Percentiles rank a stretch among this genome's conserved stretches.
phyloP scores from a whole-genome alignment of 1,140 invertebrate genomes.

The Archegozetes longisetosus region DNA sequence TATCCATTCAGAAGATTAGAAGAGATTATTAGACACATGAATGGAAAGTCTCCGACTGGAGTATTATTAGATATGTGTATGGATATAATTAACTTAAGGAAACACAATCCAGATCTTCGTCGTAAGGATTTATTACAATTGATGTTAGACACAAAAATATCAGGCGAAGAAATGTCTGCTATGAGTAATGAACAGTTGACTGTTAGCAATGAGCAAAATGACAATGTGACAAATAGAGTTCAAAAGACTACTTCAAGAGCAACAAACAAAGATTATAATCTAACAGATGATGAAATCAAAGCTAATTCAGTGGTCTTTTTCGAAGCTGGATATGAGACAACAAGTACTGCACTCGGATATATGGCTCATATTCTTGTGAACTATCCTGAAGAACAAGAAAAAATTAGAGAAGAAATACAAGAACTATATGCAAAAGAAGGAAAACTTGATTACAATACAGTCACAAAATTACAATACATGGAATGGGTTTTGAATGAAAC shows the following conservation, averaged over 20 bases:
- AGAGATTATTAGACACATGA: not conserved
- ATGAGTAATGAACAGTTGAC: not conserved
- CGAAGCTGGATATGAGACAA: constrained; percentile 35
- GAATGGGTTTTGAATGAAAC: constrained; percentile 31
- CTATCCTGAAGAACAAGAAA: constrained; percentile 31
- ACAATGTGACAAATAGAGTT: not conserved
- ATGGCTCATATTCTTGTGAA: constrained; percentile 28
- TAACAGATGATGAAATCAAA: constrained; percentile 25
- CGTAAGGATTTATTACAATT: constrained; percentile 12
- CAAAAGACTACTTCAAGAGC: not conserved
- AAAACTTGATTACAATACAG: constrained; percentile 20
- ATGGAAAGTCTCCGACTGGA: not conserved
- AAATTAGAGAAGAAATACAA: constrained; percentile 28
- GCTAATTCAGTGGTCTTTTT: constrained; percentile 28
- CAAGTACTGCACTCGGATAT: constrained; percentile 29
- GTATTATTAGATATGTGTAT: not conserved
- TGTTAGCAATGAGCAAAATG: not conserved
- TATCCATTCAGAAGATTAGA: constrained; percentile 7
- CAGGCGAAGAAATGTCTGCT: not conserved
- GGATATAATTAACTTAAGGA: not conserved
- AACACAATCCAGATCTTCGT: not conserved
- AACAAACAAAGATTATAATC: not conserved
- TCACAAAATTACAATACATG: constrained; percentile 27
- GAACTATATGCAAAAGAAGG: constrained; percentile 12
- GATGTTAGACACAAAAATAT: constrained; percentile 8